phyloP scores from a whole-genome alignment of 1,140 invertebrate genomes.

The Heliconius congener region DNA sequence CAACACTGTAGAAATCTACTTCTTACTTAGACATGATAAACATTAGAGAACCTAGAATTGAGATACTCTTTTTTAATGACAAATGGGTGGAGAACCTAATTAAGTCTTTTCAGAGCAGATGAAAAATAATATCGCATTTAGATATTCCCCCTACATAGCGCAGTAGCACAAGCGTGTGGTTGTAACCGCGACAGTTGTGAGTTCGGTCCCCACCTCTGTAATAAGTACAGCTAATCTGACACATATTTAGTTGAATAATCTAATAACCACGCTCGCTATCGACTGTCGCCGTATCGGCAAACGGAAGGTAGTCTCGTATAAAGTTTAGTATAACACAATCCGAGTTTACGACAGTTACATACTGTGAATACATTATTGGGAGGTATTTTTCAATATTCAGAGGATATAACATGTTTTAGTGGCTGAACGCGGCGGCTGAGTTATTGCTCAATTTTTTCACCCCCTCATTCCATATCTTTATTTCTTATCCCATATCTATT shows the following conservation, averaged over 20 bases:
- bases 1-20: background rate
- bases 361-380: slow-evolving; percentile 17
- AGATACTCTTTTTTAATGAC: background rate
- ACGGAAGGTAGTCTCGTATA: background rate
- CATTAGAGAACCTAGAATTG: background rate
- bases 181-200: too few species aligned
- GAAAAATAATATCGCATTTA: too few species aligned
- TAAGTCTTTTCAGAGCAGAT: too few species aligned
- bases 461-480: background rate
- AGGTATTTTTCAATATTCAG: slow-evolving; percentile 27
- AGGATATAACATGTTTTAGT: slow-evolving; percentile 28
- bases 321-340: slow-evolving; percentile 20
- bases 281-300: background rate
- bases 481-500: background rate
- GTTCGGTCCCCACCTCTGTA: too few species aligned
- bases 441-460: slow-evolving; percentile 22
- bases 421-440: slow-evolving; percentile 1
- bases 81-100: too few species aligned
- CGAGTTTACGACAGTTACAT: slow-evolving; percentile 16
- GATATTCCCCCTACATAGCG: too few species aligned
- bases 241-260: background rate
- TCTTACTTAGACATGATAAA: background rate
- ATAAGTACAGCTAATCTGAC: background rate
- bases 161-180: too few species aligned
- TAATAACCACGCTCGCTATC: background rate